These are phyloP conservation scores for Agraylea sexmaculata DNA, from an alignment of 1,140 invertebrate genomes.

Conservation along the genomic window DNA sequence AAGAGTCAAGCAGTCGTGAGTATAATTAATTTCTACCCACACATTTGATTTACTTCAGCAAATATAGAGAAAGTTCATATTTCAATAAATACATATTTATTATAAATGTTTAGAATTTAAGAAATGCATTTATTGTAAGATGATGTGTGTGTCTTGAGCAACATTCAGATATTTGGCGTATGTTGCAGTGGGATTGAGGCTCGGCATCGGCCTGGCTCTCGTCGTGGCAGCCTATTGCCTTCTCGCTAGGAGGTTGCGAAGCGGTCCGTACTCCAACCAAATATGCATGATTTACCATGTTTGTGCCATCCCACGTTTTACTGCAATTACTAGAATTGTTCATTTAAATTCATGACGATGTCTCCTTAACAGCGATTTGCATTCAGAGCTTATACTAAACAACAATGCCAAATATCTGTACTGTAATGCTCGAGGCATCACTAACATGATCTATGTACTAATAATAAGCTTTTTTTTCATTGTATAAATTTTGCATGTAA, in stretches of 20 bases:
- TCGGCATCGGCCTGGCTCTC: slow-evolving; percentile 20
- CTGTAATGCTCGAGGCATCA: no score
- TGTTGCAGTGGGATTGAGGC: slow-evolving; percentile 22
- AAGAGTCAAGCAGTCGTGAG: slow-evolving; percentile 21
- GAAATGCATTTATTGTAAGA: background rate
- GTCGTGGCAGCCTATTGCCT: slow-evolving; percentile 21
- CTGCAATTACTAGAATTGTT: no score
- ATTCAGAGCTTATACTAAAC: no score
- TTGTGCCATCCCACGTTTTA: no score
- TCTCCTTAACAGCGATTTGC: no score
- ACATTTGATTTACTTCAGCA: background rate
- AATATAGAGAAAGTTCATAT: no score
- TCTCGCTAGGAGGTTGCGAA: slow-evolving; percentile 21
- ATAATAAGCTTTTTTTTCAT: no score
- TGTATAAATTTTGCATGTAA: no score
- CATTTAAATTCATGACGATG: no score
- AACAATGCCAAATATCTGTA: no score
- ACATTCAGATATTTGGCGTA: slow-evolving; percentile 1
- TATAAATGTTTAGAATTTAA: background rate
- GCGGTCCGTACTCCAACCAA: slow-evolving; percentile 24
- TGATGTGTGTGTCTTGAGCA: slow-evolving; percentile 10
- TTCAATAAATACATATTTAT: slow-evolving; percentile 1
- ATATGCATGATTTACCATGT: no score
- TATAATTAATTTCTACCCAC: slow-evolving; percentile 4
- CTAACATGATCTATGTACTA: no score